Evolutionary conservation across 2,888 invertebrate genomes (phyloP), one percentile per base, ranked within the genome.

Genomic region (Meta bourneti): DNA sequence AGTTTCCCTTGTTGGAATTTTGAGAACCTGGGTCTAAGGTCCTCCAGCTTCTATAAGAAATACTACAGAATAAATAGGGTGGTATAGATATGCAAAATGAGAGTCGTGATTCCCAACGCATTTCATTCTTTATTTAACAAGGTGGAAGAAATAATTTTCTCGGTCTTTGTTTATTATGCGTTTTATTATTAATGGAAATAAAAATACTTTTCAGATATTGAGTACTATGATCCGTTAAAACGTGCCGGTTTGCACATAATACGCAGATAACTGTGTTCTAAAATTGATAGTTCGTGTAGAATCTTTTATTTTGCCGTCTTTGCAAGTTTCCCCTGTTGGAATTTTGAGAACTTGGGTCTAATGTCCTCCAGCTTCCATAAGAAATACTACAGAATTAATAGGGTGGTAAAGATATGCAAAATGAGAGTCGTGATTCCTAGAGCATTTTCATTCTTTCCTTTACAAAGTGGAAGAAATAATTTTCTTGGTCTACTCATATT

Each of bases 11-110:
- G n/a, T 34, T 1, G 34, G 34, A 2, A 34, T 34, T 34, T 1
- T 34, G 77, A 19, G 61, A 61, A 34, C 20, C 34, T 79, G 34
- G 54, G 34, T 61, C 79, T 54, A 79, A 79, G 61, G 54, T 79
- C 61, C 7, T 54, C 9, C 79, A 34, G 52, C 1, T 11, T 75
- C 51, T 49, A n/a, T 61, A 54, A 54, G 54, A 54, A 79, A 79
- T 13, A 34, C 34, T 8, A 34, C 7, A 34, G 79, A 79, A 79
- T 79, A 20, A 79, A 79, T 79, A 20, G 79, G 34, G 54, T 52
- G 6, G 34, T 78, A 51, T 16, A 20, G 52, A 52, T 79, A 79
- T 79, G 79, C 61, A 54, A 7, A 13, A 20, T 19, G 79, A 51
- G 13, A 49, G 61, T 79, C 61, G 11, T 61, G 61, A 61, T 61